Percentiles rank a stretch among this genome's conserved stretches.
Evolutionary conservation across 2,113 vertebrate species (phyloP).

Genomic region (Plestiodon gilberti): DNA sequence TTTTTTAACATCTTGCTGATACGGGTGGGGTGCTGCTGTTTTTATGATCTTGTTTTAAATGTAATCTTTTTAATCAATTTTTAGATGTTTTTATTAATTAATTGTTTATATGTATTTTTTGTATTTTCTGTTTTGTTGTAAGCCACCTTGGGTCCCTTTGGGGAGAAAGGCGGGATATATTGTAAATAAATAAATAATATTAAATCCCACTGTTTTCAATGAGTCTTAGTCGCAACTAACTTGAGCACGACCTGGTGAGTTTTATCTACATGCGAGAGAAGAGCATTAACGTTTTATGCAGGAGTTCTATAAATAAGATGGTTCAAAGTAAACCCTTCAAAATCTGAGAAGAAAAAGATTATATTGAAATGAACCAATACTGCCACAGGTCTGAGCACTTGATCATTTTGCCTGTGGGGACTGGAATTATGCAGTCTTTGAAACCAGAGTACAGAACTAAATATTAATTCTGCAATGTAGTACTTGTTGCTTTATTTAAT

Average conservation of each 20-base stretch:
- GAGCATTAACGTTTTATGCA: not conserved
- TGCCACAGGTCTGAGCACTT: not conserved
- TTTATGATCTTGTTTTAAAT: no score
- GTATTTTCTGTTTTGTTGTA: no score
- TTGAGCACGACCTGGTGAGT: not conserved
- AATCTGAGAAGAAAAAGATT: not conserved
- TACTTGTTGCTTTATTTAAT: not conserved
- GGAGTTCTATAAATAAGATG: not conserved
- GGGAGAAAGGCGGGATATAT: no score
- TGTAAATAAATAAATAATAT: no score
- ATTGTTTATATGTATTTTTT: no score
- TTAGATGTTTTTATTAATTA: no score
- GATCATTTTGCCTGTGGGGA: not conserved
- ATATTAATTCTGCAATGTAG: not conserved
- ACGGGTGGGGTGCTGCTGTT: no score
- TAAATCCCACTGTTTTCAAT: not conserved
- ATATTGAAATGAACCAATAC: not conserved
- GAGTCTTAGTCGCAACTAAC: not conserved
- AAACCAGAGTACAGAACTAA: slow-evolving; percentile 7
- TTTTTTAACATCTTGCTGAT: no score
- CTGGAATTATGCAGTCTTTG: not conserved
- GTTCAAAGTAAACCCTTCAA: not conserved
- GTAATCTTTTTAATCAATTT: no score
- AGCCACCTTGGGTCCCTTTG: no score
- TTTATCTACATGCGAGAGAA: not conserved